These are phyloP conservation scores for Maccullochella peelii DNA, from an alignment of 2,113 vertebrate genomes.

Conservation along the genomic window DNA sequence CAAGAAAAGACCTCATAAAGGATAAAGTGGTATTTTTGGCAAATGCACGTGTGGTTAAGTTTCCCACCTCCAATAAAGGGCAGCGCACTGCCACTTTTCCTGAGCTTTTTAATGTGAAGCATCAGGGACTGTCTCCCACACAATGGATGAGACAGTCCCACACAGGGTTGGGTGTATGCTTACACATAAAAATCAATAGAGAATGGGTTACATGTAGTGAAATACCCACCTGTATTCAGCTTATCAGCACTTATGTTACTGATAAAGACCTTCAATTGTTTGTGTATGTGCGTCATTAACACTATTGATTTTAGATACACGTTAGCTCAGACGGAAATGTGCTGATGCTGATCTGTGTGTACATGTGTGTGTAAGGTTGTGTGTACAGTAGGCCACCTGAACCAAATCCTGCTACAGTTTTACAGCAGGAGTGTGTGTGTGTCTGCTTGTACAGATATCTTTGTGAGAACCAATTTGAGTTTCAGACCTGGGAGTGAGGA, in stretches of 20 bases:
- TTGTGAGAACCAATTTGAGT: too few species aligned
- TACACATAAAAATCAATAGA: neutral
- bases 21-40: too few species aligned
- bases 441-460: too few species aligned
- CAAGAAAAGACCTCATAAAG: too few species aligned
- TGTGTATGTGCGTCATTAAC: neutral
- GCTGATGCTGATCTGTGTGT: neutral
- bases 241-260: neutral
- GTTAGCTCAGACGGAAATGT: neutral
- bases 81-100: neutral
- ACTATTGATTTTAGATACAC: neutral
- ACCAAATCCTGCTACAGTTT: neutral
- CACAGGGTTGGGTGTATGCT: neutral
- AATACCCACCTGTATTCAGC: neutral
- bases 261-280: neutral
- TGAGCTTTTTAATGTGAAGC: neutral
- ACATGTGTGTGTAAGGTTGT: neutral
- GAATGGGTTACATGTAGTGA: neutral
- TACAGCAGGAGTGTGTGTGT: conserved; percentile 5
- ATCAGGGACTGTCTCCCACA: neutral
- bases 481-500: too few species aligned
- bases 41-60: too few species aligned
- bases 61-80: too few species aligned
- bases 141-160: neutral
- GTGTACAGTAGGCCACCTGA: neutral